phyloP scores from a whole-genome alignment of 2,113 vertebrate species.

The Axis porcinus region DNA sequence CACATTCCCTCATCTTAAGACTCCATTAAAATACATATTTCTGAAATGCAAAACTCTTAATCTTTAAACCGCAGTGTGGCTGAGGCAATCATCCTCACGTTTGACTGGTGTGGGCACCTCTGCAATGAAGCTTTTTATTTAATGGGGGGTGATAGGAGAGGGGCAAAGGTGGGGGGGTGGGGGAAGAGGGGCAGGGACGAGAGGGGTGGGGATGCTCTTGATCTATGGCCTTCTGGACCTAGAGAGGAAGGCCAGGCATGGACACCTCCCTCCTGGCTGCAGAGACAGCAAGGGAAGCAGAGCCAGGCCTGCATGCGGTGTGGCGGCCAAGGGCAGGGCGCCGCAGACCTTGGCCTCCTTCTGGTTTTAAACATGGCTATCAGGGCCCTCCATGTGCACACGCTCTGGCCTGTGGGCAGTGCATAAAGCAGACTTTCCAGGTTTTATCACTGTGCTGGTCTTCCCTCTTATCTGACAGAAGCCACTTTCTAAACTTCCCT shows the following conservation, averaged over 20 bases:
- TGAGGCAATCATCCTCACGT: fast-evolving
- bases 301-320: neutral
- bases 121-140: fast-evolving
- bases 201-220: neutral
- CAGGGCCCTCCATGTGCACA: fast-evolving
- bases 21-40: neutral
- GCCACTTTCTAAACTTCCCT: neutral
- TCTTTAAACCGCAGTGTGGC: neutral
- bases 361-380: fast-evolving
- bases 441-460: neutral
- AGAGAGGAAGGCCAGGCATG: fast-evolving
- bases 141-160: fast-evolving
- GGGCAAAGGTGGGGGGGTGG: neutral
- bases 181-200: neutral
- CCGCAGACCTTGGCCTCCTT: fast-evolving
- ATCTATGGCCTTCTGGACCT: fast-evolving
- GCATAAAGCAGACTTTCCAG: fast-evolving
- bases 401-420: fast-evolving
- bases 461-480: neutral
- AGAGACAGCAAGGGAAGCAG: neutral
- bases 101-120: fast-evolving
- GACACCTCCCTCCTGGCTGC: too few relatives aligned
- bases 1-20: too few relatives aligned
- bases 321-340: fast-evolving
- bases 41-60: neutral